Evolutionary conservation across 92 coral and sea anemone species (phyloP), one percentile per base, ranked within the genome.

Genomic region (Palythoa grandiflora): DNA sequence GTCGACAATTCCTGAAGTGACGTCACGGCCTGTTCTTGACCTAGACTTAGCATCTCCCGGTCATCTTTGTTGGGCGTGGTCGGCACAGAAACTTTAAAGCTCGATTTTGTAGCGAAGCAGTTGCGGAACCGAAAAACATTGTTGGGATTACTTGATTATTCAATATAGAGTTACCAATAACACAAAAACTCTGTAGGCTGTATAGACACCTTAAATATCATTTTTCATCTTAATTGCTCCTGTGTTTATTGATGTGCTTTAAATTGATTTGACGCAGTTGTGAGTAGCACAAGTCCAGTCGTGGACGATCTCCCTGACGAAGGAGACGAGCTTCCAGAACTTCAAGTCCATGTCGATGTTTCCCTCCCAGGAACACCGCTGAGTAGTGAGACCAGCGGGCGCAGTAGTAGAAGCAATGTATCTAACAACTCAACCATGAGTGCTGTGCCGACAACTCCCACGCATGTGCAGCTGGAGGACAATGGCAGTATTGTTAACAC

Each of bases 331-430:
- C 71, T 91, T 21, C 93, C 87, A 15, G 98, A 95, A 83, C 86
- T 93, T 14, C 95, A 91, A 61, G 93, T 91, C 5, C 99, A 93
- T 2, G 92, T 95, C 38, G 98, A 95, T 52, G 97, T 93, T 6
- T 96, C 97, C 35, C 89, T 97, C 53, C 99, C 99, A 11, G 99
- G 99, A 52, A 95, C 99, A 73, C 98, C 99, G 87, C 98, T 95
- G 91, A 93, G 98, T 71, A 94, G 94, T 65, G 96, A 92, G 16
- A 80, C 88, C 55, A 93, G 96, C 37, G 92, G 86, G 3, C 85
- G 87, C 60, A 91, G 94, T 74, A 93, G 94, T 17, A 89, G 96
- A 83, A 94, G 98, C 75, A 93, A 90, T 68, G 85, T 79, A 28
- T 85, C 92, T 15, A 83, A 55, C 28, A 63, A 51, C 20, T 85